A percentile compares a stretch with the other conserved stretches of the same genome.
phyloP scores from a whole-genome alignment of 2,888 invertebrate species.

The Plutella xylostella region DNA sequence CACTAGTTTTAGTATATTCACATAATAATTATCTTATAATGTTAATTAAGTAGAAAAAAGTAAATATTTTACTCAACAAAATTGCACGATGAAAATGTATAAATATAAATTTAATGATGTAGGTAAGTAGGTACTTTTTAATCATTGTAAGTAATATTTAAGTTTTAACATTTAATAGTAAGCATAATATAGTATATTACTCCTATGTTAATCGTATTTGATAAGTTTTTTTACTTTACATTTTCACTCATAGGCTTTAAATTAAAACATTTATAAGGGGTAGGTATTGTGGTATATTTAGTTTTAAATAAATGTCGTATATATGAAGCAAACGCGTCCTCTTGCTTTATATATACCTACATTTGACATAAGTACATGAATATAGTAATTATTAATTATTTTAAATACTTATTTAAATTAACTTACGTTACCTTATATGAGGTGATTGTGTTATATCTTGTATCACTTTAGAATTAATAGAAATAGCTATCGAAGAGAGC shows the following conservation, averaged over 20 bases:
- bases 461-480: too few relatives aligned
- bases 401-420: slow-evolving; percentile 1
- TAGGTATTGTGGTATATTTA: slow-evolving; percentile 7
- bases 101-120: neutral
- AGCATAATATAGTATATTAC: too few relatives aligned
- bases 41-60: neutral
- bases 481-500: too few relatives aligned
- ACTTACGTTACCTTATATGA: neutral
- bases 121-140: neutral
- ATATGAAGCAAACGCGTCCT: slow-evolving; percentile 58
- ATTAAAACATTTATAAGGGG: neutral
- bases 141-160: neutral
- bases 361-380: too few relatives aligned
- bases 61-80: slow-evolving; percentile 16
- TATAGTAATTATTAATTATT: too few relatives aligned
- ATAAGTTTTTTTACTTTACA: slow-evolving; percentile 37
- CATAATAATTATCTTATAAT: neutral
- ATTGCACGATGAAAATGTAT: slow-evolving; percentile 48
- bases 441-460: too few relatives aligned
- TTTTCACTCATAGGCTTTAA: slow-evolving; percentile 40
- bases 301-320: slow-evolving; percentile 20
- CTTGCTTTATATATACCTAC: slow-evolving; percentile 44
- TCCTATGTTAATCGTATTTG: neutral
- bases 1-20: too few relatives aligned
- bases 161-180: neutral